These are phyloP conservation scores for Muricea muricata DNA, from an alignment of 92 coral and sea anemone species.

Conservation along the genomic window DNA sequence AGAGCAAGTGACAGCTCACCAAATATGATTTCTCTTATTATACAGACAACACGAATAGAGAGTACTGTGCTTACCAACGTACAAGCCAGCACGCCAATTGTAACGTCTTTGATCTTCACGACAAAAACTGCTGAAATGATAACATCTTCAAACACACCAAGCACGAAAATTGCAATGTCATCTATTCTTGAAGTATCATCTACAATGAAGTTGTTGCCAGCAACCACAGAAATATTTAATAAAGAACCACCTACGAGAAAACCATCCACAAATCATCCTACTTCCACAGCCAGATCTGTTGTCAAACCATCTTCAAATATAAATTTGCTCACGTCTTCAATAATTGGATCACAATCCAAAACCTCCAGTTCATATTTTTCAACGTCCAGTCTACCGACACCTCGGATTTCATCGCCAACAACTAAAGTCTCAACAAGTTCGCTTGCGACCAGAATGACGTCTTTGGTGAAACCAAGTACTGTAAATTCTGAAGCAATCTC, in stretches of 20 bases:
- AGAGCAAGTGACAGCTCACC: constrained; percentile 2
- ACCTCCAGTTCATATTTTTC: background rate
- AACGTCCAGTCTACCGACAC: background rate
- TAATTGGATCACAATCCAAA: background rate
- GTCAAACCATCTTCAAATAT: background rate
- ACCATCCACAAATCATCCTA: background rate
- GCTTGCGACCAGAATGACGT: background rate
- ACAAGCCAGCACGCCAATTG: background rate
- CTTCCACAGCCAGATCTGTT: background rate
- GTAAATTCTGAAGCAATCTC: background rate
- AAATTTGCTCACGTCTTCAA: background rate
- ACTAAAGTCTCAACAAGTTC: constrained; percentile 5
- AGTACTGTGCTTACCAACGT: background rate
- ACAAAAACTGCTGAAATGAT: background rate
- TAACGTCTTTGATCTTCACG: background rate
- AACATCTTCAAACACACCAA: background rate
- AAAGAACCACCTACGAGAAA: background rate
- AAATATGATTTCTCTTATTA: constrained; percentile 32
- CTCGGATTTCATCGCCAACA: background rate
- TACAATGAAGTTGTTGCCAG: background rate
- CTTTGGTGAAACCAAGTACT: constrained; percentile 4
- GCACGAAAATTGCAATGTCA: background rate
- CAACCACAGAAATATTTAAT: background rate
- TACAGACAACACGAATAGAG: constrained; percentile 11
- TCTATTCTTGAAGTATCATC: background rate